phyloP scores from a whole-genome alignment of 2,113 vertebrate genomes.

The Apodemus speciosus region DNA sequence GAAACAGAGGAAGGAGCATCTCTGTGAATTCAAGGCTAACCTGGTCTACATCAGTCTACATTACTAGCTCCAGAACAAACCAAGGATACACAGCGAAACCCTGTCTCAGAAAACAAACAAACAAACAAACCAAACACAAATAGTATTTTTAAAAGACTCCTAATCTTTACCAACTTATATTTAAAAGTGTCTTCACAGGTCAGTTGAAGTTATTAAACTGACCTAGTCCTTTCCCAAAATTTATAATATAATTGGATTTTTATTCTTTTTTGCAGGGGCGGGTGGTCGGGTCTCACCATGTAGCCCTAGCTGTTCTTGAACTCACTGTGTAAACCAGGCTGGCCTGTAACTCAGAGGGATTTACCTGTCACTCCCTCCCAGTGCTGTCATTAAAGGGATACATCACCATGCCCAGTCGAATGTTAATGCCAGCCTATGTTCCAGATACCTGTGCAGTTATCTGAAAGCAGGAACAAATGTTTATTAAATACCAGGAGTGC shows the following conservation, averaged over 20 bases:
- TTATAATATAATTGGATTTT: constrained; percentile 2
- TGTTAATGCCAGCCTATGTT: constrained; percentile 32
- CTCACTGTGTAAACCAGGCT: not conserved
- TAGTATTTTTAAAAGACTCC: not conserved
- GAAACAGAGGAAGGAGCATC: not conserved
- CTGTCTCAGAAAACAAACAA: not conserved
- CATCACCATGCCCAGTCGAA: not conserved
- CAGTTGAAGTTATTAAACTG: constrained; percentile 41
- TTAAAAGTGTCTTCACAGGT: constrained; percentile 39
- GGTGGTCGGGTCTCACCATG: too few relatives aligned
- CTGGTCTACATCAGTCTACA: not conserved
- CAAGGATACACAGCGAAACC: not conserved
- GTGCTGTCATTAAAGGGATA: not conserved
- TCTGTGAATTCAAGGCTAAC: not conserved
- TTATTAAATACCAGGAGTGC: constrained; percentile 22
- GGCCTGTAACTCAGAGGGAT: not conserved
- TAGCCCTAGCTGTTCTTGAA: not conserved
- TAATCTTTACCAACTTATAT: constrained; percentile 20
- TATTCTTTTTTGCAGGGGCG: not conserved
- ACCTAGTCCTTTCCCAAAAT: not conserved
- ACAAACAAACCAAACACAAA: not conserved
- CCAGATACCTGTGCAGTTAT: not conserved
- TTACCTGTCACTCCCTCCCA: not conserved
- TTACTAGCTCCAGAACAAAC: too few relatives aligned
- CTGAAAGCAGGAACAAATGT: not conserved